Evolutionary conservation across 2,113 vertebrate species (phyloP).

Genomic region (Pteruthius melanotis): DNA sequence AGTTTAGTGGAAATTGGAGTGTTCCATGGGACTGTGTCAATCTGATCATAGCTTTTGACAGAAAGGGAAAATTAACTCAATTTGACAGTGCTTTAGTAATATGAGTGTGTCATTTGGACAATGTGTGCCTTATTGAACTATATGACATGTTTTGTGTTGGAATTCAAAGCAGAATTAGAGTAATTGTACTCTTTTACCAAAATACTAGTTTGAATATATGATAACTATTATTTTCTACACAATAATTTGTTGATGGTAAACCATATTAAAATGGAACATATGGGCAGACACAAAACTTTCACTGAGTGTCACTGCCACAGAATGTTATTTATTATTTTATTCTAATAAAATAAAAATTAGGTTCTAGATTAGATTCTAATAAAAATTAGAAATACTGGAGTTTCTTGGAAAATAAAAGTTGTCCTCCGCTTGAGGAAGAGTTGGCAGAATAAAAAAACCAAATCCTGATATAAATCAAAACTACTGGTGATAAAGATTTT

Average conservation of each 20-base stretch:
- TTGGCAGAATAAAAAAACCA: not conserved
- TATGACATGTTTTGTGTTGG: not conserved
- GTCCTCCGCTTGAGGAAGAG: not conserved
- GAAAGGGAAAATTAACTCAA: constrained; percentile 6
- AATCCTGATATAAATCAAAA: not conserved
- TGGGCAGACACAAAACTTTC: not conserved
- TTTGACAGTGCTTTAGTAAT: not conserved
- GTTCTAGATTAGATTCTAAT: not conserved
- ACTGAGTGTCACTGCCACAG: not conserved
- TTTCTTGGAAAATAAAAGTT: not conserved
- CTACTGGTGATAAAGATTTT: not conserved
- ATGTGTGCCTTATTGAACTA: not conserved
- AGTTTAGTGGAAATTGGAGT: constrained; percentile 20
- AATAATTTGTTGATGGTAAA: not conserved
- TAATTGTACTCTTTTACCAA: not conserved
- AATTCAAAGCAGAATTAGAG: not conserved
- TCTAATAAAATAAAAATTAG: not conserved
- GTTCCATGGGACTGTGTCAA: constrained; percentile 35
- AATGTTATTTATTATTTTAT: not conserved
- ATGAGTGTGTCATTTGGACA: not conserved
- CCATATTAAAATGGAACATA: not conserved
- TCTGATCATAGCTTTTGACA: constrained; percentile 12
- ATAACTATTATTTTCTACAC: not conserved
- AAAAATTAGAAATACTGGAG: not conserved
- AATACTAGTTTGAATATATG: not conserved